Base-by-base conservation (phyloP, 2,113 vertebrate species). In the Pantherophis guttatus region DNA sequence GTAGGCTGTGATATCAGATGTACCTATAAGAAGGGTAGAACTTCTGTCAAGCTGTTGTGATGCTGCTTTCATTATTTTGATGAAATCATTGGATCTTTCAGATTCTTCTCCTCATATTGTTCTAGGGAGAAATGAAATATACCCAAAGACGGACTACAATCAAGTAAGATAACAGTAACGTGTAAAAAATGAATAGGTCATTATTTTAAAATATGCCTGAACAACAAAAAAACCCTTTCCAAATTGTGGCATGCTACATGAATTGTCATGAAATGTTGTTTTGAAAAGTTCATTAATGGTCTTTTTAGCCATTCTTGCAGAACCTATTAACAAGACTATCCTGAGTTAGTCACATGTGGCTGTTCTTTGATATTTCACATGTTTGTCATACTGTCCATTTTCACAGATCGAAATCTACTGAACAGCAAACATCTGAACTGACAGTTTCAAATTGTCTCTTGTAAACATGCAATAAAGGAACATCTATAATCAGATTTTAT, bases 381-480 rank as follows among this genome's bases (percentile, higher is more conserved):
- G 91, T 94, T 88, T 55, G 91, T 88, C n/a, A 90, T 90, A 62
- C 86, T 94, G 88, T 59, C 75, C 86, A 95, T 59, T 93, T 92
- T 94, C 93, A 94, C 87, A 91, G 95, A 89, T 92, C 86, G n/a
- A 39, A 94, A 33, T 96, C 96, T 97, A 95, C 91, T 96, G 96
- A 95, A 94, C 94, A 94, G 93, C 50, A 95, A 54, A 92, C 1
- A 0, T 94, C 93, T 94, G 85, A 95, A 94, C 94, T 95, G 95
- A 95, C 93, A 96, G 94, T 96, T 95, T 97, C 96, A 96, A 94
- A 96, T 96, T 94, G 96, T 93, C 39, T 93, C 95, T 94, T 97
- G 97, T 88, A 97, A 97, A 96, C 95, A 95, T 93, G 95, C 96
- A 96, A 95, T 95, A 96, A 97, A 97, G 94, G 96, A 97, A 96